Conservation (phyloP, 2,888 invertebrate genomes). For the Eueremaeus valkanovi region DNA sequence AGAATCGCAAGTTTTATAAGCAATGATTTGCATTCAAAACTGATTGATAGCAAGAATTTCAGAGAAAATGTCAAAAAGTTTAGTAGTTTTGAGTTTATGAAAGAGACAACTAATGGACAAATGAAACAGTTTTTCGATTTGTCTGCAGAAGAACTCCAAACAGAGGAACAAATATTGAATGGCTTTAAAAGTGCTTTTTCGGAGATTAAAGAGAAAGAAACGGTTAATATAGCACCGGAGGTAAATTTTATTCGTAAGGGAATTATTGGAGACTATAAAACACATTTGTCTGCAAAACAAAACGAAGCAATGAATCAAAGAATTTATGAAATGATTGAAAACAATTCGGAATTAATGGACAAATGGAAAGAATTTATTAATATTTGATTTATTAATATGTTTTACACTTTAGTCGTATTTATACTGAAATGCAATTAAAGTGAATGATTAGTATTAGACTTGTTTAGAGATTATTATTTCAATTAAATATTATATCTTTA, state of each 20-base stretch:
- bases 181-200: slow-evolving; percentile 1
- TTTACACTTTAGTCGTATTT: too few relatives aligned
- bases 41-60: slow-evolving; percentile 26
- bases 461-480: too few relatives aligned
- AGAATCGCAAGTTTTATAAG: slow-evolving; percentile 47
- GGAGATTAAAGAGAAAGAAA: neutral
- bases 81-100: slow-evolving; percentile 44
- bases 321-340: slow-evolving; percentile 39
- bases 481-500: too few relatives aligned
- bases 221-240: neutral
- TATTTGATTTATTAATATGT: too few relatives aligned
- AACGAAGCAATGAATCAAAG: slow-evolving; percentile 37
- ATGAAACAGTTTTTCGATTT: neutral
- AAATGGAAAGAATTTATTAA: neutral
- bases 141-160: neutral
- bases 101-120: slow-evolving; percentile 38
- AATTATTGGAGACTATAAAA: slow-evolving; percentile 53
- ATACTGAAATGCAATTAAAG: too few relatives aligned
- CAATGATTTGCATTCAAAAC: slow-evolving; percentile 33
- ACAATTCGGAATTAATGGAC: neutral
- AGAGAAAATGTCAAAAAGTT: slow-evolving; percentile 39
- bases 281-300: slow-evolving; percentile 51
- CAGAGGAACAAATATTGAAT: neutral
- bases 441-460: too few relatives aligned
- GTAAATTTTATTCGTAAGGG: slow-evolving; percentile 49